These are phyloP conservation scores for Leucoraja ocellata DNA, from an alignment of 2,797 vertebrate genomes.

Conservation along the genomic window DNA sequence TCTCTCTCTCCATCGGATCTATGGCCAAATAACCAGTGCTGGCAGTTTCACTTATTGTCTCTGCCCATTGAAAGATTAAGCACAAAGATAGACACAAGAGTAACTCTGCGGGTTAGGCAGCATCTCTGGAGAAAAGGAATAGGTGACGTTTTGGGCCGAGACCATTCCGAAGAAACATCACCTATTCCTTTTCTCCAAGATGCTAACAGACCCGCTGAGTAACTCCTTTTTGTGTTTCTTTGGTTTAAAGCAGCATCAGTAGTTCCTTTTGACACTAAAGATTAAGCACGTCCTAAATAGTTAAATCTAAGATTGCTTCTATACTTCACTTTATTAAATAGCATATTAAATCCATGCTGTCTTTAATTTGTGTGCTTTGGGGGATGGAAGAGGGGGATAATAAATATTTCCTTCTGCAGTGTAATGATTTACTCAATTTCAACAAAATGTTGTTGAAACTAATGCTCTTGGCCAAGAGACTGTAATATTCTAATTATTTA, in stretches of 20 bases:
- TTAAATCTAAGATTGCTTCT: background rate
- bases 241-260: too few species aligned
- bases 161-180: too few species aligned
- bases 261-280: too few species aligned
- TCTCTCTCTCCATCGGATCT: background rate
- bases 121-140: too few species aligned
- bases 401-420: too few species aligned
- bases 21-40: background rate
- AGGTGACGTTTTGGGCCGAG: too few species aligned
- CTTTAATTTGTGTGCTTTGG: background rate
- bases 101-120: too few species aligned
- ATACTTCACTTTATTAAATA: background rate
- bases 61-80: background rate
- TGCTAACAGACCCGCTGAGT: too few species aligned
- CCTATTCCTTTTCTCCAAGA: too few species aligned
- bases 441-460: background rate
- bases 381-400: too few species aligned
- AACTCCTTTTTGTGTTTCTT: too few species aligned
- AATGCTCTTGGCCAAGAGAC: background rate
- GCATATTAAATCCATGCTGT: background rate
- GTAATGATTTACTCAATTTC: background rate
- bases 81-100: too few species aligned
- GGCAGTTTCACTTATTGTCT: background rate
- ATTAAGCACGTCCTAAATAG: background rate
- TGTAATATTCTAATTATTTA: background rate